These are phyloP conservation scores for Myotis pilosus DNA, from an alignment of 2,797 vertebrate species.

Conservation along the genomic window DNA sequence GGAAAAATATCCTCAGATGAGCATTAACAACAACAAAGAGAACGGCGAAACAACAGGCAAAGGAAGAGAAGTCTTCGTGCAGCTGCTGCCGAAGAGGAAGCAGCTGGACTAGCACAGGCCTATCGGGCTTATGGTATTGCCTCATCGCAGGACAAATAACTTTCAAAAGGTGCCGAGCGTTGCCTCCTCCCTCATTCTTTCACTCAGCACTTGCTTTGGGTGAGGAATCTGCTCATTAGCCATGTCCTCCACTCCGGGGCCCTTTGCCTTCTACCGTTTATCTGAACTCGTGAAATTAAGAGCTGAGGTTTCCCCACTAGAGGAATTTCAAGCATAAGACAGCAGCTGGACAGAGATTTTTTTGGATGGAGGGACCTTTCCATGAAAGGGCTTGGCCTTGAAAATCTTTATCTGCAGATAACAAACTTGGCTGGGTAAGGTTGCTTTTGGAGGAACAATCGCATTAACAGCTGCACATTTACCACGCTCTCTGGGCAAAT, in stretches of 20 bases:
- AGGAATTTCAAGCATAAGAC: slow-evolving; percentile 7
- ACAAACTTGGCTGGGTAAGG: not conserved
- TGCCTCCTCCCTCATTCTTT: not conserved
- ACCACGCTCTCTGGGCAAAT: not conserved
- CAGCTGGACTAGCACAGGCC: not conserved
- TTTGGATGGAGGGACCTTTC: not conserved
- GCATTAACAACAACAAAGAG: not conserved
- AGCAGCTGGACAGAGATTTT: not conserved
- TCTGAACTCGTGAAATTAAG: not conserved
- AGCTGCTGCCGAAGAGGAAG: not conserved
- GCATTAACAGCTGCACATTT: not conserved
- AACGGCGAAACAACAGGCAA: not conserved
- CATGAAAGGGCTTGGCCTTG: slow-evolving; percentile 32
- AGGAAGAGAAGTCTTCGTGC: not conserved
- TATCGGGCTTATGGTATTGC: not conserved
- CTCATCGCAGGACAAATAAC: not conserved
- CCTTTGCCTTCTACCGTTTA: not conserved
- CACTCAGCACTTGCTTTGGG: not conserved
- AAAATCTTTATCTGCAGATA: slow-evolving; percentile 54
- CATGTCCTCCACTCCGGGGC: not conserved
- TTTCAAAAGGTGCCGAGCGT: not conserved
- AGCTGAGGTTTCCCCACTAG: not conserved
- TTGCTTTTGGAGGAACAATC: not conserved
- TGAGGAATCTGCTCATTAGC: not conserved
- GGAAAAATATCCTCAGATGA: too few relatives aligned